Base-by-base conservation (phyloP, 1,140 invertebrate species). In the Aphaenogaster ashmeadi region DNA sequence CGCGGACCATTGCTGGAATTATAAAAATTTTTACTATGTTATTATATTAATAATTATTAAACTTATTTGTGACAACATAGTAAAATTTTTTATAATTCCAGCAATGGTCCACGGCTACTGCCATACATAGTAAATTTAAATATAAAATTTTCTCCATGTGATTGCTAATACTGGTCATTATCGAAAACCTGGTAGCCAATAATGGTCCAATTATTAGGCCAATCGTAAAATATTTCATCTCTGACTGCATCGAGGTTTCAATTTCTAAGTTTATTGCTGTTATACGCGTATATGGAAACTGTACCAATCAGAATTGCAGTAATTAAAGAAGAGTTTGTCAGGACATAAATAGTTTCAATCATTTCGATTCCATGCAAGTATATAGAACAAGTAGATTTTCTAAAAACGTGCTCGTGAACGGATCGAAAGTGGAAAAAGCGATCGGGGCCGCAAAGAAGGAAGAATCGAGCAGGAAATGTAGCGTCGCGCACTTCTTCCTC, bases 371-470 rank as follows among this genome's bases (percentile, higher is more conserved):
- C 6, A 21, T 7, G 6, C 18, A 15, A 33, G 7, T 18, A n/a
- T 15, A n/a, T 36, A 75, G 5, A n/a, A 18, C 44, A 7, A 13
- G 13, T 7, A 7, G n/a, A 11, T 41, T 75, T 75, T 41, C 3
- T 6, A 44, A 75, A 56, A 56, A 41, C 52, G 3, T 15, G 15
- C 4, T 72, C 7, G 13, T 15, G 7, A 11, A 69, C 13, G 13
- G 44, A 44, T 69, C 47, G 47, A 69, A 50, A 69, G 11, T 66
- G 13, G 33, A 67, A 67, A 79, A 67, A 79, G 36, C 38, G 13
- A 15, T 18, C n/a, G n/a, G 7, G 9, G 9, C 4, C 7, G 8
- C 18, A 56, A 21, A 36, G 52, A 41, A 75, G 27, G 33, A 21
- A 52, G 13, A 11, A 15, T 47, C 21, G 11, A 47, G 7, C 18